Percentiles rank a stretch among this genome's conserved stretches.
Evolutionary conservation across 2,797 vertebrate species (phyloP).

Genomic region (Peromyscus melanophrys): DNA sequence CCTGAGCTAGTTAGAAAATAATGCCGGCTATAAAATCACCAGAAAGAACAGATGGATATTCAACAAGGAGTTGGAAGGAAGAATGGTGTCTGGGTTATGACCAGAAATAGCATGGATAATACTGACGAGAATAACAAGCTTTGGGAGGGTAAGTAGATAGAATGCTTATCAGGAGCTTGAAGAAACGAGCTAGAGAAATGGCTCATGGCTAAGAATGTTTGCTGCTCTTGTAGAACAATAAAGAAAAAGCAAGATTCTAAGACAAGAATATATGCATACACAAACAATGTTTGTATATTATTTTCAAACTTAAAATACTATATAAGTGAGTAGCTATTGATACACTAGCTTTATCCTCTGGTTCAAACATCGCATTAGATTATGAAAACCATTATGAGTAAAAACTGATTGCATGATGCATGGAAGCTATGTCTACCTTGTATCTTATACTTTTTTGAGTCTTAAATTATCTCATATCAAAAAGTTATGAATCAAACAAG

Average conservation of each 20-base stretch:
- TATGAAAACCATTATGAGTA: neutral
- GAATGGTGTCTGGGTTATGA: neutral
- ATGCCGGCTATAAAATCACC: neutral
- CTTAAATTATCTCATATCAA: slow-evolving; percentile 17
- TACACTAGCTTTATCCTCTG: neutral
- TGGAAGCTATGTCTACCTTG: neutral
- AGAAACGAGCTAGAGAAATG: neutral
- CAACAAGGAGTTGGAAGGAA: neutral
- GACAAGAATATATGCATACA: neutral
- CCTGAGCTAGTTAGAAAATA: neutral
- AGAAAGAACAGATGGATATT: neutral
- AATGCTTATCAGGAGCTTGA: neutral
- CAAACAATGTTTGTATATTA: neutral
- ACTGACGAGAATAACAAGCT: neutral
- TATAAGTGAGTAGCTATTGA: neutral
- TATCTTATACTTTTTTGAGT: neutral
- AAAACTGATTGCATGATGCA: neutral
- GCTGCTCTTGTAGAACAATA: neutral
- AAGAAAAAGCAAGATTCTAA: neutral
- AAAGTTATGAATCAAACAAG: neutral
- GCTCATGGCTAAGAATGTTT: neutral
- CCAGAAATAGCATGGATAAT: neutral
- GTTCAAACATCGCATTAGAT: neutral
- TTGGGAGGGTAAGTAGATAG: neutral
- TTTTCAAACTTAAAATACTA: neutral